These are phyloP conservation scores for Corythaixoides concolor DNA, from an alignment of 2,113 vertebrate genomes.

Conservation along the genomic window DNA sequence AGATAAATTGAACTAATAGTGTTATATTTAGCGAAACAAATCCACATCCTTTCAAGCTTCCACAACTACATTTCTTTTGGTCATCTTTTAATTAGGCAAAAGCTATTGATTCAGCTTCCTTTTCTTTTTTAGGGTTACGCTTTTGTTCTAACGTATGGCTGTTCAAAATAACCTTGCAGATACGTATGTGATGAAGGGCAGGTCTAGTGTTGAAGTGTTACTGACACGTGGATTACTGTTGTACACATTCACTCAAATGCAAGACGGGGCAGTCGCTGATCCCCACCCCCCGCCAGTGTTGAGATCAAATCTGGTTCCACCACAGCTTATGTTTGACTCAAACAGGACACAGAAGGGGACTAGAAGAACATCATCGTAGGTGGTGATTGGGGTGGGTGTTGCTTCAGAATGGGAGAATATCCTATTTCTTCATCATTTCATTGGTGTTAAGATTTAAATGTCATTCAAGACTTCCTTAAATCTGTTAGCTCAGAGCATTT, in stretches of 20 bases:
- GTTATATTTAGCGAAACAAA: not conserved
- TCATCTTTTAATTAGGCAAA: not conserved
- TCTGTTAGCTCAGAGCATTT: not conserved
- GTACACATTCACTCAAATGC: not conserved
- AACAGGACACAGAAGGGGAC: not conserved
- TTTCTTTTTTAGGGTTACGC: not conserved
- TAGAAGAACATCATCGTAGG: not conserved
- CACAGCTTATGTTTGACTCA: not conserved
- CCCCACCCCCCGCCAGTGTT: accelerated
- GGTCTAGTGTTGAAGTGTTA: not conserved
- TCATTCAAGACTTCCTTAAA: not conserved
- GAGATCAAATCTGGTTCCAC: not conserved
- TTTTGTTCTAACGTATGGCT: not conserved
- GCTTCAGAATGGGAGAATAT: not conserved
- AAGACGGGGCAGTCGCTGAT: not conserved
- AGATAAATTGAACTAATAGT: not conserved
- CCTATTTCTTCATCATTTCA: not conserved
- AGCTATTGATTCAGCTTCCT: not conserved
- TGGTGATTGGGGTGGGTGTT: not conserved
- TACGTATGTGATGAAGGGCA: not conserved
- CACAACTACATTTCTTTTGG: not conserved
- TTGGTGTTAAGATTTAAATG: not conserved
- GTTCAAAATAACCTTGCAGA: not conserved
- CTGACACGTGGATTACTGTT: not conserved
- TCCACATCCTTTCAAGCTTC: not conserved